These are phyloP conservation scores for Pseudobourletiella spinata DNA, from an alignment of 1,140 invertebrate genomes.

Conservation along the genomic window DNA sequence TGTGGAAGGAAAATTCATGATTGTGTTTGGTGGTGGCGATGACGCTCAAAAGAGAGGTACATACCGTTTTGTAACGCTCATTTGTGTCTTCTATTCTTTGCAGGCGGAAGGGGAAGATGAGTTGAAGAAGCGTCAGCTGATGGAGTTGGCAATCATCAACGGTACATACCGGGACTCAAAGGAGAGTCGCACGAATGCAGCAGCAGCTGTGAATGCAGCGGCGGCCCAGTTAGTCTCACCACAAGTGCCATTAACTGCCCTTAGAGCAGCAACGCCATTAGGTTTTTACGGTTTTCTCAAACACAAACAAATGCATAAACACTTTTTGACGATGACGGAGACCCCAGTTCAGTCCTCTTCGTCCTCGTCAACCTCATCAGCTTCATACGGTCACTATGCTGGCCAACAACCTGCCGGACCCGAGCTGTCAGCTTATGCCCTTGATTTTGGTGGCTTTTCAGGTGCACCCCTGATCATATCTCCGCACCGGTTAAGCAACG, in stretches of 20 bases:
- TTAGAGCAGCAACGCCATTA: slow-evolving; percentile 36
- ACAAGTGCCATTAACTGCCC: slow-evolving; percentile 35
- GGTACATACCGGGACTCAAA: slow-evolving; percentile 97
- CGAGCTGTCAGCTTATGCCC: slow-evolving; percentile 13
- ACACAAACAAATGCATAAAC: slow-evolving; percentile 32
- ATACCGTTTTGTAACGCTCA: too few species aligned
- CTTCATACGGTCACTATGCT: slow-evolving; percentile 13
- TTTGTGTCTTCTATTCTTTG: slow-evolving; percentile 37
- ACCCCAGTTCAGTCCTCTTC: slow-evolving; percentile 13
- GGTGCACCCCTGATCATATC: slow-evolving; percentile 80
- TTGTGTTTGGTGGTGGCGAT: neutral
- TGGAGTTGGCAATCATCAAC: slow-evolving; percentile 99
- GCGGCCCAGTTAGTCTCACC: slow-evolving; percentile 34
- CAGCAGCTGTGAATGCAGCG: slow-evolving; percentile 13
- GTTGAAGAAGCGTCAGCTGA: slow-evolving; percentile 96
- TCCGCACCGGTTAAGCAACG: slow-evolving; percentile 58
- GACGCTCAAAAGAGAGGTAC: too few species aligned
- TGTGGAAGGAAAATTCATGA: neutral
- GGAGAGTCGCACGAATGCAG: slow-evolving; percentile 49
- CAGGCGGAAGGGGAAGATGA: slow-evolving; percentile 99
- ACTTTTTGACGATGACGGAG: slow-evolving; percentile 23
- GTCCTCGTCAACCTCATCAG: slow-evolving; percentile 9
- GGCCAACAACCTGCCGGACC: slow-evolving; percentile 20
- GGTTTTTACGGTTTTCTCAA: slow-evolving; percentile 37
- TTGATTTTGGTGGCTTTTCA: slow-evolving; percentile 39